Evolutionary conservation across 2,888 invertebrate genomes (phyloP), one percentile per base, ranked within the genome.

Genomic region (Gasteruption jaculator): DNA sequence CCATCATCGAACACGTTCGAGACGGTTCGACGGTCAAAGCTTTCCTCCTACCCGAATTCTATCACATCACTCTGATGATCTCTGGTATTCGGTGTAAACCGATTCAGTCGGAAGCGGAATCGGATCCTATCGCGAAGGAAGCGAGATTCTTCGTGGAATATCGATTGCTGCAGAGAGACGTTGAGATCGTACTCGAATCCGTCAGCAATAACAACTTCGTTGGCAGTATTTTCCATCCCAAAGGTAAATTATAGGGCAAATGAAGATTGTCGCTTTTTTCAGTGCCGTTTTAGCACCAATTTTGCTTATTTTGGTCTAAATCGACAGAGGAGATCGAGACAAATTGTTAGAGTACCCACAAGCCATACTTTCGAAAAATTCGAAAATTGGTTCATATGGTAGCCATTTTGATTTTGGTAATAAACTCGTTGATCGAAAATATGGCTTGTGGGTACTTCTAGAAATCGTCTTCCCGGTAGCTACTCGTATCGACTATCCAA

Each of bases 11-110:
- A 68, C 93, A 95, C 75, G 96, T 99, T 1, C 81, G 95, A 41
- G 97, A 99, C 73, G 97, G 97, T 0, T 94, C 94, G 21, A 97
- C 97, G 1, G 84, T 96, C 10, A 80, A 96, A 50, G 87, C 91
- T 3, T 89, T 95, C 61, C 75, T 99, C 8, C 72, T 96, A 41
- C 95, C 96, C 2, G 89, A 88, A 45, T 93, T 83, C 71, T 84
- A 91, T 57, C 88, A 93, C 63, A 83, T 97, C 43, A 97, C 94
- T 1, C 72, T 99, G 44, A 94, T 95, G 88, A 82, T 99, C 49
- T 90, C 95, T 36, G 99, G 99, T 46, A 92, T 99, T 53, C 61
- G 85, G 75, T 88, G 88, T 61, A n/a, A n/a, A n/a, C 87, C 63
- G 18, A 67, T 86, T 4, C 81, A 86, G 39, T 85, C 90, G 39